A percentile compares a stretch with the other conserved stretches of the same genome.
phyloP scores from a whole-genome alignment of 1,140 invertebrate species.

The Pogonomyrmex californicus region DNA sequence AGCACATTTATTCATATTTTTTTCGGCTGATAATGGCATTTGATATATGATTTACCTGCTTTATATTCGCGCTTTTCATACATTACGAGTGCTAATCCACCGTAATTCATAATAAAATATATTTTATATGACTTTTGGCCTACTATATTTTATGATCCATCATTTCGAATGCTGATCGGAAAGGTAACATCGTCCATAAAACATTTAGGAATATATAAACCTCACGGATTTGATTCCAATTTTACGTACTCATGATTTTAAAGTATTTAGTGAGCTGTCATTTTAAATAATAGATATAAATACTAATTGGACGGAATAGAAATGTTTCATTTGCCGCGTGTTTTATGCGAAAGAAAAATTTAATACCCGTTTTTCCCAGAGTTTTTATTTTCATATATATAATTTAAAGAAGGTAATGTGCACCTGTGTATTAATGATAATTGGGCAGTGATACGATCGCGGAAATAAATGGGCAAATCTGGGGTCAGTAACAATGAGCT shows the following conservation, averaged over 20 bases:
- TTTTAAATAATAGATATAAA: conserved; percentile 34
- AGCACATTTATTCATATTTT: conserved; percentile 40
- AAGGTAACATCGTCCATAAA: conserved; percentile 24
- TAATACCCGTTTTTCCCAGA: neutral
- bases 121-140: conserved; percentile 37
- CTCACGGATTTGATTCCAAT: conserved; percentile 4
- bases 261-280: conserved; percentile 25
- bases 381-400: neutral
- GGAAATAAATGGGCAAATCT: neutral
- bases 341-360: conserved; percentile 16
- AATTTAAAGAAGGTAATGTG: neutral
- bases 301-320: conserved; percentile 8
- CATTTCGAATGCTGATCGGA: conserved; percentile 8
- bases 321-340: neutral
- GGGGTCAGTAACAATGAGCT: conserved; percentile 26
- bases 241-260: conserved; percentile 18
- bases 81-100: conserved; percentile 41
- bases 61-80: conserved; percentile 50
- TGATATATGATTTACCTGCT: conserved; percentile 52
- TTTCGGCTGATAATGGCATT: conserved; percentile 31
- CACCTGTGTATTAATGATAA: neutral
- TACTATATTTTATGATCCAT: conserved; percentile 22
- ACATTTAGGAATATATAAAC: conserved; percentile 34
- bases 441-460: neutral
- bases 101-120: conserved; percentile 60